phyloP scores from a whole-genome alignment of 2,113 vertebrate genomes.

The Dicerorhinus sumatrensis region DNA sequence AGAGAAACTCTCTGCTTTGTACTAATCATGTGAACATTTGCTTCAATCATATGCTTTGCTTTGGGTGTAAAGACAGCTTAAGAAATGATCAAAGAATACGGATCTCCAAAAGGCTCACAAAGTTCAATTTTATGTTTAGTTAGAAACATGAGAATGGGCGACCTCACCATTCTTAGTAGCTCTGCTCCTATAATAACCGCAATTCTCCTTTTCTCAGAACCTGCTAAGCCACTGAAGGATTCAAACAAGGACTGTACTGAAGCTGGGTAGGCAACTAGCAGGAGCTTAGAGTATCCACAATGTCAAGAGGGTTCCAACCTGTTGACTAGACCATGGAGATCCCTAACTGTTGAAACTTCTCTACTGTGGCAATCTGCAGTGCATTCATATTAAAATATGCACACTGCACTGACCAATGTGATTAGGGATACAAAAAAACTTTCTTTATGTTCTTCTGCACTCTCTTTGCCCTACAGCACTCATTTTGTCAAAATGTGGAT shows the following conservation, averaged over 20 bases:
- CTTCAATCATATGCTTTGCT: not conserved
- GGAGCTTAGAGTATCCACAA: not conserved
- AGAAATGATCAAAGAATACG: slow-evolving; percentile 3
- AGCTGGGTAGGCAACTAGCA: not conserved
- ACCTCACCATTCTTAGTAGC: not conserved
- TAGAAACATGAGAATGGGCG: not conserved
- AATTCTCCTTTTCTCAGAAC: not conserved
- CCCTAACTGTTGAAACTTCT: not conserved
- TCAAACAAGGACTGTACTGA: not conserved
- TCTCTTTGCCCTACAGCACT: not conserved
- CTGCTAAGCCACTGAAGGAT: not conserved
- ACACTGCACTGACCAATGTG: not conserved
- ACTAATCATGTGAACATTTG: not conserved
- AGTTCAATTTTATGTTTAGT: not conserved
- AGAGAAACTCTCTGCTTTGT: not conserved
- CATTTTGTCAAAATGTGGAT: not conserved
- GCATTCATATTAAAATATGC: slow-evolving; percentile 1
- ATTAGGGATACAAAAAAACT: not conserved
- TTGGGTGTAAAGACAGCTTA: not conserved
- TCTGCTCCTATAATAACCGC: not conserved
- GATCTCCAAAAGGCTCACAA: not conserved
- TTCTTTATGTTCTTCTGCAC: not conserved
- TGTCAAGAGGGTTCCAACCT: not conserved
- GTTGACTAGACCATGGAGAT: not conserved
- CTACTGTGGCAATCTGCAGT: not conserved